Evolutionary conservation across 2,797 vertebrate species (phyloP), one percentile per base, ranked within the genome.

Genomic region (Danio albolineatus): DNA sequence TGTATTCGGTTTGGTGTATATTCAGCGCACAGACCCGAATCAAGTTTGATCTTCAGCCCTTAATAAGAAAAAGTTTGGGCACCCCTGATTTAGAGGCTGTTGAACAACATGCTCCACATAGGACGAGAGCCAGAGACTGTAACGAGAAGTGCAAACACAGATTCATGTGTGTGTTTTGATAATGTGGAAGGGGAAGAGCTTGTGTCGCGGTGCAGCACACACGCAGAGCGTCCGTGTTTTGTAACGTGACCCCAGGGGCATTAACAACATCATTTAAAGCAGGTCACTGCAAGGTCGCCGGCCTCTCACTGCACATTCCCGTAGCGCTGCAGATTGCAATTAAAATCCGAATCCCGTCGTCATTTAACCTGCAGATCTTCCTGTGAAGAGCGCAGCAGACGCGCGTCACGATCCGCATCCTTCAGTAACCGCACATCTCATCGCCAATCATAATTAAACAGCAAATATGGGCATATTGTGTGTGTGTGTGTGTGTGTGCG

Each of bases 381-480:
- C 94, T 92, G 94, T 94, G 95, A 94, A 95, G 94, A 94, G 91
- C 92, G 87, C 94, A 95, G 93, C 95, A 97, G 95, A 96, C 96
- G 96, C 96, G 96, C 96, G 94, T 94, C 93, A 95, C 95, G 94
- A 95, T 95, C 93, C 89, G 87, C 91, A 91, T 38, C 91, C 92
- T 95, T 97, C 96, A 97, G 96, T 96, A 97, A 94, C 95, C 94
- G 93, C 94, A 97, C 71, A 73, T 56, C 56, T 73, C 44, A 95
- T 96, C 95, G 95, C 96, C 95, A 95, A 95, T 95, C 95, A 96
- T 97, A 98, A 98, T 99, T 97, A 98, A 98, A 96, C 97, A 97
- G 96, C 96, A 96, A 97, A 97, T 96, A 97, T 95, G 95, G 3
- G 95, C 98, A 98, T 98, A 99, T 98, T 99, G 97, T 98, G 96